Evolutionary conservation across 2,888 invertebrate species (phyloP).

Genomic region (Brenthis ino): DNA sequence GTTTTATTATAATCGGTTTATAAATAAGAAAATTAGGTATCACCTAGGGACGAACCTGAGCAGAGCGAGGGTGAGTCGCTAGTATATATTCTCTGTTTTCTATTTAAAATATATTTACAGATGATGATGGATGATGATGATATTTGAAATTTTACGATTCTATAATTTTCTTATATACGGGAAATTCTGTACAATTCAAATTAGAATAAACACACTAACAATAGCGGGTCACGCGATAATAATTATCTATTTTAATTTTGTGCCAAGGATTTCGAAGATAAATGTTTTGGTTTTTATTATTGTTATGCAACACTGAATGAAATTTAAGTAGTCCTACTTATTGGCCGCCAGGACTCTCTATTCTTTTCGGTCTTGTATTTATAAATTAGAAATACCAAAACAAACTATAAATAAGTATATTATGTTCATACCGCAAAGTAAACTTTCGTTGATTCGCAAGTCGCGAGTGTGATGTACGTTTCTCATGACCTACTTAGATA

Average conservation of each 20-base stretch:
- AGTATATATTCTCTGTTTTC: too few relatives aligned
- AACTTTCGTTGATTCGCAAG: conserved; percentile 35
- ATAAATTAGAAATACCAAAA: not conserved
- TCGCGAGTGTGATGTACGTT: conserved; percentile 41
- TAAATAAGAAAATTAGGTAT: too few relatives aligned
- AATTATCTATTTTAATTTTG: conserved; percentile 50
- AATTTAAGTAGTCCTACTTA: not conserved
- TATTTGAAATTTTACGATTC: not conserved
- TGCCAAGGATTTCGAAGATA: conserved; percentile 51
- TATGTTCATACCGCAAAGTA: conserved; percentile 2
- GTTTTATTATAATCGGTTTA: too few relatives aligned
- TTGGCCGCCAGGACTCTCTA: conserved; percentile 6
- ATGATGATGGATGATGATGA: not conserved
- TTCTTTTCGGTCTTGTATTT: not conserved
- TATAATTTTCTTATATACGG: conserved; percentile 4
- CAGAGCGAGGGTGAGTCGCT: too few relatives aligned
- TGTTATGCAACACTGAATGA: conserved; percentile 37
- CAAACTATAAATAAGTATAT: not conserved
- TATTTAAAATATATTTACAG: too few relatives aligned
- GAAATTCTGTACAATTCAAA: conserved; percentile 23
- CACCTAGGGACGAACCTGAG: too few relatives aligned
- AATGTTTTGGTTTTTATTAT: conserved; percentile 30
- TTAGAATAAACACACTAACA: conserved; percentile 37
- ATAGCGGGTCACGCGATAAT: conserved; percentile 47
- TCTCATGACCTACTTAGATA: conserved; percentile 75